A percentile compares a stretch with the other conserved stretches of the same genome.
phyloP scores from a whole-genome alignment of 2,113 vertebrate genomes.

The Aspiorhynchus laticeps region DNA sequence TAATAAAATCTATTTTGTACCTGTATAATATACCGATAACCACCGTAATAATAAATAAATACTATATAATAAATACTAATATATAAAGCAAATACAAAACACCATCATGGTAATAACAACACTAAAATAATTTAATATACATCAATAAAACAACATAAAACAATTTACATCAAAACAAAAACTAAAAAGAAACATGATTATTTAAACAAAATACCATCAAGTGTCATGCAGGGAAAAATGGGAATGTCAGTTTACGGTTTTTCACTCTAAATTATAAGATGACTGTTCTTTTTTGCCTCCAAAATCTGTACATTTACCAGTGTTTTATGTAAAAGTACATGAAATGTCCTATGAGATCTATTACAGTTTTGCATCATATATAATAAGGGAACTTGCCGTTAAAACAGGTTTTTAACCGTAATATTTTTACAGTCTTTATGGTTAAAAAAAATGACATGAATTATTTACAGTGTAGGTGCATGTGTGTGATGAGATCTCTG shows the following conservation, averaged over 20 bases:
- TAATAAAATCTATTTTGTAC: not conserved
- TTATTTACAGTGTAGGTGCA: not conserved
- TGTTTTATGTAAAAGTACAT: not conserved
- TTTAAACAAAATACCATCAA: too few species aligned
- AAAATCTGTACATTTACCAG: not conserved
- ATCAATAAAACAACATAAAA: not conserved
- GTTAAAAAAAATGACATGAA: too few species aligned
- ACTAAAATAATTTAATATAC: not conserved
- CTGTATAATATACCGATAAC: too few species aligned
- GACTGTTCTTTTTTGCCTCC: not conserved
- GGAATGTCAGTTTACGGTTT: not conserved
- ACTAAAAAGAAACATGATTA: not conserved
- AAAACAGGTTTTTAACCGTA: too few species aligned
- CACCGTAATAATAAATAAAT: too few species aligned
- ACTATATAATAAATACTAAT: too few species aligned
- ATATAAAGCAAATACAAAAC: too few species aligned
- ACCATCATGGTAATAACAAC: not conserved
- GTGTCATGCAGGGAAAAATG: too few species aligned
- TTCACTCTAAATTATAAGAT: not conserved
- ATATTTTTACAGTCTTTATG: not conserved
- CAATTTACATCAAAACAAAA: not conserved
- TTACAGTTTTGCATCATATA: not conserved
- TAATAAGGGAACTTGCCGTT: too few species aligned
- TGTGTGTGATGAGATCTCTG: not conserved
- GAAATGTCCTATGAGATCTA: not conserved